Base-by-base conservation (phyloP, 1,140 invertebrate genomes). In the Listronotus oregonensis region DNA sequence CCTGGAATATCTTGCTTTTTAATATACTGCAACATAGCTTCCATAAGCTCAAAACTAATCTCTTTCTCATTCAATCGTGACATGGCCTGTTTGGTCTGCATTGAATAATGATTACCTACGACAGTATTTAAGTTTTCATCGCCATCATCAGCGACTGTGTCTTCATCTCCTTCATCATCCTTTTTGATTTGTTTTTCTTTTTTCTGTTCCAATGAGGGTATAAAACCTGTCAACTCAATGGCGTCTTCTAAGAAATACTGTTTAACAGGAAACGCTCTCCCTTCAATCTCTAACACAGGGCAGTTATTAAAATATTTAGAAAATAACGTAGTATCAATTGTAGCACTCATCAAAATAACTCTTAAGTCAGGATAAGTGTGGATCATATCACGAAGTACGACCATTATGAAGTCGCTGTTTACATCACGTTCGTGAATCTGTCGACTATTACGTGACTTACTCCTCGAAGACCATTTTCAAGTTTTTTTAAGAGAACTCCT, bases 311-410 rank as follows among this genome's bases (percentile, higher is more conserved):
- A 99, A 79, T 99, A 99, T 10, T 89, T 82, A 3, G 89, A 87
- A 79, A 99, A 99, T 0, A 97, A 82, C 0, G 90, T 86, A 0
- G 92, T 95, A 73, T 97, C 95, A 59, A 99, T 94, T 0, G 97
- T 97, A 5, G 97, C 97, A 6, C 95, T 98, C 96, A 99, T 99
- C 17, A 99, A 84, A 72, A 99, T 94, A 6, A 99, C 85, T 60
- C 94, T 85, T 11, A 98, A 76, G 73, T 97, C 92, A 0, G 92
- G 92, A 77, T 95, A 96, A 0, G 88, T 88, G 62, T 91, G 89
- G 1, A 98, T 86, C 88, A 97, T 95, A 77, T 99, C 95, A 21
- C 94, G 83, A 0, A 99, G 81, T 0, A 97, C 87, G 44, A 97
- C 95, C 80, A 99, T 85, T 6, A 98, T 87, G 74, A 99, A 99